These are phyloP conservation scores for Chascanopsetta lugubris DNA, from an alignment of 2,113 vertebrate genomes.

Conservation along the genomic window DNA sequence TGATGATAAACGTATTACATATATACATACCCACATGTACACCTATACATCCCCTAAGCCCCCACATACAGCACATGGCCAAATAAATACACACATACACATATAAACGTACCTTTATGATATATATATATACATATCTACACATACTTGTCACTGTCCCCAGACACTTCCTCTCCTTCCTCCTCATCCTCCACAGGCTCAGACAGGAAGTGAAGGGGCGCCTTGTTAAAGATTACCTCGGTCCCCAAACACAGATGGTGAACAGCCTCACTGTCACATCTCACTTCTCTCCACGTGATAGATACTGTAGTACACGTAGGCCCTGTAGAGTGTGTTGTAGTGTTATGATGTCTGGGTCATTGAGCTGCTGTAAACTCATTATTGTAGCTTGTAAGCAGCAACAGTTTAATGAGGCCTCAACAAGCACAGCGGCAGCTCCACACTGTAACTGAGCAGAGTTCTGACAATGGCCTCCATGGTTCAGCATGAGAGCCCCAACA, in stretches of 20 bases:
- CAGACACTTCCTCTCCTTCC: not conserved
- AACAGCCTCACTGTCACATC: slow-evolving; percentile 2
- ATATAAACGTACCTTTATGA: too few relatives aligned
- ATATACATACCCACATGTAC: too few relatives aligned
- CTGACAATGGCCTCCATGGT: not conserved
- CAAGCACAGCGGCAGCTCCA: not conserved
- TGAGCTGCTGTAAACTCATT: not conserved
- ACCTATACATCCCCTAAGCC: too few relatives aligned
- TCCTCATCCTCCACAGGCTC: slow-evolving; percentile 5
- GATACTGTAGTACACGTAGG: not conserved
- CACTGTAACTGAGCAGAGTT: slow-evolving; percentile 4
- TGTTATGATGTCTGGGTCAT: not conserved
- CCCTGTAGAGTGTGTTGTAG: not conserved
- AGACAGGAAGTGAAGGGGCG: slow-evolving; percentile 3
- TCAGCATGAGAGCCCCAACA: too few relatives aligned
- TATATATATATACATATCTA: too few relatives aligned
- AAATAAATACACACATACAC: too few relatives aligned
- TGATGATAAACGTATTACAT: too few relatives aligned
- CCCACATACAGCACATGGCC: too few relatives aligned
- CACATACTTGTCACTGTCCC: slow-evolving; percentile 1
- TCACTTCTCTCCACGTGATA: not conserved
- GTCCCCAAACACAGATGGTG: not conserved
- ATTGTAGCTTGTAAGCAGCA: slow-evolving; percentile 7
- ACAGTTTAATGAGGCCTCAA: not conserved
- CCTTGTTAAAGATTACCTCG: slow-evolving; percentile 1